These are phyloP conservation scores for Rhynchopsitta pachyrhyncha DNA, from an alignment of 2,113 vertebrate species.

Conservation along the genomic window DNA sequence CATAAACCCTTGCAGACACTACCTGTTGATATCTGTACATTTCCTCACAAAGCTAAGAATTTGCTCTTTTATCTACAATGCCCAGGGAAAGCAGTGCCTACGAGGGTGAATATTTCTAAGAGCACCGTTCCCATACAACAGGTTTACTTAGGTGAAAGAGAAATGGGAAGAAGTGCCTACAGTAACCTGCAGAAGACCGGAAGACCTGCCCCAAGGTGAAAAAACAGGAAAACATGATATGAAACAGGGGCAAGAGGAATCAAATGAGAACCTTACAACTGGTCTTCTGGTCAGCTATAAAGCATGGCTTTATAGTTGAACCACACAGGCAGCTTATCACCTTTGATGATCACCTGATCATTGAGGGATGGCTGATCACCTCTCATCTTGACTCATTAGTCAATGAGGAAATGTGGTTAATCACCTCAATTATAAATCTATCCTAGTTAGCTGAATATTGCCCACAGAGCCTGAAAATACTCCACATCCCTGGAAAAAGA, in stretches of 20 bases:
- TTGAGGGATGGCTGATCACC: background rate
- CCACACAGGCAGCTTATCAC: background rate
- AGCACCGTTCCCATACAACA: background rate
- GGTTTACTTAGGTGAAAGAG: background rate
- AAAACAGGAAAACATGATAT: rapidly evolving
- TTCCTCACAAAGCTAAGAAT: background rate
- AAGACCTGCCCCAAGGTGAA: background rate
- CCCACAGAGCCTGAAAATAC: background rate
- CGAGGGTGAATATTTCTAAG: background rate
- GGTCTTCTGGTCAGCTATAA: background rate
- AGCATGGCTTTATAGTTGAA: background rate
- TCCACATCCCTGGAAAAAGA: background rate
- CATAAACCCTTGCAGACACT: background rate
- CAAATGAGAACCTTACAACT: background rate
- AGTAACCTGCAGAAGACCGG: background rate
- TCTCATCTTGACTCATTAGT: background rate
- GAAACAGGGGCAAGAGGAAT: background rate
- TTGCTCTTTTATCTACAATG: background rate
- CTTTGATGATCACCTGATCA: background rate
- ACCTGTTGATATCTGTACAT: background rate
- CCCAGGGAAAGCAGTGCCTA: background rate
- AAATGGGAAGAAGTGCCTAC: background rate
- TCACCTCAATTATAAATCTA: background rate
- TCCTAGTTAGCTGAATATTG: background rate
- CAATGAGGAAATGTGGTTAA: background rate